Base-by-base conservation (phyloP, 2,888 invertebrate genomes). In the Meandrusa payeni region DNA sequence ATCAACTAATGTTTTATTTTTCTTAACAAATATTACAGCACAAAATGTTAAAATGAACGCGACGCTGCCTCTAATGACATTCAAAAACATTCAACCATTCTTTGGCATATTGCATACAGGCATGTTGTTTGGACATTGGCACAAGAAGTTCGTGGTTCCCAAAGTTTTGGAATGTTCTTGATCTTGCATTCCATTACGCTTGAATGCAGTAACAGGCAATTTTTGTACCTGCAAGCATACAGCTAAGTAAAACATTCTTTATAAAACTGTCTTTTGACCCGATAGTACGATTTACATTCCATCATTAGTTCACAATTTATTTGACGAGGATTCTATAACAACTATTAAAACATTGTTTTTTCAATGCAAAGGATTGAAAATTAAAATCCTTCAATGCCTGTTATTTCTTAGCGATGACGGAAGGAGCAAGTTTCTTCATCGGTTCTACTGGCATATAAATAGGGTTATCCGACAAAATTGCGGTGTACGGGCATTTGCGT, bases 101-200 rank as follows among this genome's bases (percentile, higher is more conserved):
- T 22, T 31, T 17, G 23, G 57, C 48, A n/a, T 17, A 55, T 55
- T 46, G 74, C 68, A 51, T 38, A 85, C 55, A 15, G 71, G 57
- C 37, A 85, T 79, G 54, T 83, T 85, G 27, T 64, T 72, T 10
- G 80, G 74, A 51, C 64, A 68, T 55, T 80, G 68, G 47, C 45
- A 47, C 46, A 86, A 74, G 57, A 75, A 86, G 68, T 81, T 85
- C 33, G 80, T 50, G 48, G 80, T 69, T 33, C 82, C 82, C 51
- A 77, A 61, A 37, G 64, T 46, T 58, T 67, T 73, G 40, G 86
- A 83, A 64, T 81, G 76, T 52, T 83, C 81, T 57, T 82, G 80
- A 53, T 86, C 86, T 57, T 86, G 86, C 72, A 85, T 79, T 49
- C 86, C 86, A 54, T 86, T 86, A 41, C 86, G 80, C 65, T 85